Evolutionary conservation across 2,113 vertebrate species (phyloP).

Genomic region (Otocyon megalotis): DNA sequence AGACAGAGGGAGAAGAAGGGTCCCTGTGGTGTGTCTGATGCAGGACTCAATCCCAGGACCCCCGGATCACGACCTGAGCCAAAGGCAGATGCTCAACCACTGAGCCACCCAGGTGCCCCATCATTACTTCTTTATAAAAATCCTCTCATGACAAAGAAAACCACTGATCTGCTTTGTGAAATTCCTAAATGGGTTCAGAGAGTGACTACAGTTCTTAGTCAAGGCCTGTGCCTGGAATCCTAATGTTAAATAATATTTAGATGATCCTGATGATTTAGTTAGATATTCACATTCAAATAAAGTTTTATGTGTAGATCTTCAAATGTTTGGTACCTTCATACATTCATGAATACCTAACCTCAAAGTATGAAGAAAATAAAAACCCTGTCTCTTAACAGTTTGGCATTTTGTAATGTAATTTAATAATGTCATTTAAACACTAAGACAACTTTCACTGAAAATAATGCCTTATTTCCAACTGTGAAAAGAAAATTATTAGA

Average conservation of each 20-base stretch:
- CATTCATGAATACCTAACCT: slow-evolving; percentile 63
- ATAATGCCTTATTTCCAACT: slow-evolving; percentile 66
- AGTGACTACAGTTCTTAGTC: slow-evolving; percentile 59
- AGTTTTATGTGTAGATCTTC: slow-evolving; percentile 68
- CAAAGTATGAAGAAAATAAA: slow-evolving; percentile 67
- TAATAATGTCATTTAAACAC: slow-evolving; percentile 77
- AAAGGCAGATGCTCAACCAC: no score
- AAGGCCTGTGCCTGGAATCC: slow-evolving; percentile 55
- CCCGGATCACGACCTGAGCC: no score
- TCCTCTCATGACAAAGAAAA: slow-evolving; percentile 67
- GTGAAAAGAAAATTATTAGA: slow-evolving; percentile 74
- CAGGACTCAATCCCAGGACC: no score
- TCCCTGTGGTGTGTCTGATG: no score
- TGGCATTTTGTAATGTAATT: slow-evolving; percentile 75
- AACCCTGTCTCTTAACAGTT: slow-evolving; percentile 61
- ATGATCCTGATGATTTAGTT: slow-evolving; percentile 67
- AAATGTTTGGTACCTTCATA: slow-evolving; percentile 61
- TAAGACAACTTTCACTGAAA: slow-evolving; percentile 72
- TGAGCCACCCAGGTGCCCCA: no score
- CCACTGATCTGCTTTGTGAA: slow-evolving; percentile 48
- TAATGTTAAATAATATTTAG: slow-evolving; percentile 73
- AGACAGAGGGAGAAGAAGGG: no score
- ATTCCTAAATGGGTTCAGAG: slow-evolving; percentile 69
- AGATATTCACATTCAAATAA: slow-evolving; percentile 72
- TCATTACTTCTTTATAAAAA: slow-evolving; percentile 68